phyloP scores from a whole-genome alignment of 2,888 invertebrate genomes.

The Ferdinandea cuprea region DNA sequence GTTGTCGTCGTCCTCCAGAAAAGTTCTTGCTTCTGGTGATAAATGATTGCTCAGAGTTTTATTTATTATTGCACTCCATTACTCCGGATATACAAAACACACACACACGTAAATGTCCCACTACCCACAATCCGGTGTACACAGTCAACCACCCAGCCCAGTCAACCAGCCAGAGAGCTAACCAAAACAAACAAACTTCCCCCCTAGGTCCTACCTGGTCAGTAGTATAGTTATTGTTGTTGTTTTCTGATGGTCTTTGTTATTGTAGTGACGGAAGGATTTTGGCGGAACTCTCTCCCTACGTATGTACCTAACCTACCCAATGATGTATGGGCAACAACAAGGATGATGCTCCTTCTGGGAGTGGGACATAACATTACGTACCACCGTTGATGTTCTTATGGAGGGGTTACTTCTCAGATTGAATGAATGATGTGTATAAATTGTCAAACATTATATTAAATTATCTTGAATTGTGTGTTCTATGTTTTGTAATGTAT shows the following conservation, averaged over 20 bases:
- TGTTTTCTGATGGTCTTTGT: no score
- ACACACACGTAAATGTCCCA: constrained; percentile 10
- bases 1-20: constrained; percentile 17
- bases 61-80: constrained; percentile 75
- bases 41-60: constrained; percentile 74
- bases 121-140: constrained; percentile 14
- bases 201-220: constrained; percentile 61
- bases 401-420: no score
- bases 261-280: constrained; percentile 42
- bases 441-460: constrained; percentile 77
- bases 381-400: constrained; percentile 49
- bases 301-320: no score
- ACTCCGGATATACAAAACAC: constrained; percentile 45
- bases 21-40: constrained; percentile 58
- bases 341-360: constrained; percentile 41
- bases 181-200: constrained; percentile 49
- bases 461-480: constrained; percentile 75
- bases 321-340: constrained; percentile 50
- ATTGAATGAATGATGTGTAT: constrained; percentile 76
- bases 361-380: constrained; percentile 22
- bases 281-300: constrained; percentile 56
- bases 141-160: constrained; percentile 21
- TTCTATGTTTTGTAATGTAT: constrained; percentile 13
- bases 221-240: constrained; percentile 26
- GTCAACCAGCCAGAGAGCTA: constrained; percentile 33